Base-by-base conservation (phyloP, 2,888 invertebrate species). In the Phyllotreta striolata region DNA sequence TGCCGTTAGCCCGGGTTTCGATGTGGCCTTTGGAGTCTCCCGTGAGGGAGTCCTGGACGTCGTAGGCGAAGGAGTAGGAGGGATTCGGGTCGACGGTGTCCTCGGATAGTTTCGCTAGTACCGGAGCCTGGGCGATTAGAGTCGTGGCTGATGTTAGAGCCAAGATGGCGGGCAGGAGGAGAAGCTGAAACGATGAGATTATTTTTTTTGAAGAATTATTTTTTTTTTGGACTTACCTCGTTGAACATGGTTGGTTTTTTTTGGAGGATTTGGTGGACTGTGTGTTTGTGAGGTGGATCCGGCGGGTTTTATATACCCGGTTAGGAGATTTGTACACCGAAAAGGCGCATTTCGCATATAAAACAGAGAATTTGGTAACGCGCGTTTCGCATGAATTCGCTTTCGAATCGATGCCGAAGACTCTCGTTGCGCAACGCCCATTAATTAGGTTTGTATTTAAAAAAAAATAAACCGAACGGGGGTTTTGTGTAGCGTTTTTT, bases 61-160 rank as follows among this genome's bases (percentile, higher is more conserved):
- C 88, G 76, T 89, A 89, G 41, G 88, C 87, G 79, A 86, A 89
- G 35, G 87, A 86, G 76, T 89, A 89, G 78, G 88, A 88, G 6
- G 89, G 89, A 75, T 87, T 85, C 3, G 87, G 87, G 73, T 88
- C 87, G 76, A 85, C 86, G 44, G 69, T 69, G 24, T 85, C 71
- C 46, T 74, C 75, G n/a, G 72, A 66, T 4, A 75, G 40, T 61
- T 68, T 85, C 6, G 85, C 84, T 0, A 84, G 82, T 1, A 83
- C 81, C 14, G 77, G 82, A 67, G 84, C 66, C 37, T 76, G 75
- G 49, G 76, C 74, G 63, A 76, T 70, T n/a, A 58, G 61, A 14
- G 64, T 41, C 3, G 59, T 56, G 9, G 13, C 62, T 68, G 78
- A 52, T 6, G 43, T 52, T n/a, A 60, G 38, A 9, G 60, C 60